Percentiles rank a stretch among this genome's conserved stretches.
phyloP scores from a whole-genome alignment of 2,888 invertebrate genomes.

The Heliconius charithonia region DNA sequence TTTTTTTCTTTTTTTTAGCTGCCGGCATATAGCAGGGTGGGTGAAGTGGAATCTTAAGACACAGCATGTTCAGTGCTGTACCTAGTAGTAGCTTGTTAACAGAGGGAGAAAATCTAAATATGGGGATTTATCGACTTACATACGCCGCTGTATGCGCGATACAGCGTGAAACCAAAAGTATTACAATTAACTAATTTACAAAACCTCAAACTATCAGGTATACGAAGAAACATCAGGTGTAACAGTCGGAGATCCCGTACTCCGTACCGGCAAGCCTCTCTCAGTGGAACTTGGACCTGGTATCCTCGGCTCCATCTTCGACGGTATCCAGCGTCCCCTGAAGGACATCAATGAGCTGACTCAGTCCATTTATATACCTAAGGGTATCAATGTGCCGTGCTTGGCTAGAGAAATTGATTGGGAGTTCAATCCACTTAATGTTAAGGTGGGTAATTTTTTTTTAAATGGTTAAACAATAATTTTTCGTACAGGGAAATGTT shows the following conservation, averaged over 20 bases:
- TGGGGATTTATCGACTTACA: too few relatives aligned
- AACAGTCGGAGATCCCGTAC: conserved; percentile 99
- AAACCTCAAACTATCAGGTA: conserved; percentile 80
- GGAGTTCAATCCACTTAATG: conserved; percentile 95
- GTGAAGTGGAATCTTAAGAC: not conserved
- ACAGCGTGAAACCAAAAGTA: too few relatives aligned
- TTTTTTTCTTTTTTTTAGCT: not conserved
- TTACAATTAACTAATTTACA: too few relatives aligned
- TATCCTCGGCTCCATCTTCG: conserved; percentile 99
- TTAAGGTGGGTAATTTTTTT: conserved; percentile 81
- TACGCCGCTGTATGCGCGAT: too few relatives aligned
- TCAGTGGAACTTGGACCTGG: conserved; percentile 99
- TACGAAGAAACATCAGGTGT: conserved; percentile 99
- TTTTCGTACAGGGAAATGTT: too few relatives aligned
- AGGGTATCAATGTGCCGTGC: conserved; percentile 98
- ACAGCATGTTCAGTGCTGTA: not conserved
- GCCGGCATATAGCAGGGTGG: not conserved
- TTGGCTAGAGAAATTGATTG: conserved; percentile 91
- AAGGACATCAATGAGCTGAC: conserved; percentile 98
- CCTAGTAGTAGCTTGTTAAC: too few relatives aligned
- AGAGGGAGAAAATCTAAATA: too few relatives aligned
- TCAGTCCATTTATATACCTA: conserved; percentile 99
- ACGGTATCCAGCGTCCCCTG: conserved; percentile 99
- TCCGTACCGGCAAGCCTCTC: conserved; percentile 98
- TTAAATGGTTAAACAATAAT: too few relatives aligned